Conservation (phyloP, 2,113 vertebrate species). For the Gopherus evgoodei region DNA sequence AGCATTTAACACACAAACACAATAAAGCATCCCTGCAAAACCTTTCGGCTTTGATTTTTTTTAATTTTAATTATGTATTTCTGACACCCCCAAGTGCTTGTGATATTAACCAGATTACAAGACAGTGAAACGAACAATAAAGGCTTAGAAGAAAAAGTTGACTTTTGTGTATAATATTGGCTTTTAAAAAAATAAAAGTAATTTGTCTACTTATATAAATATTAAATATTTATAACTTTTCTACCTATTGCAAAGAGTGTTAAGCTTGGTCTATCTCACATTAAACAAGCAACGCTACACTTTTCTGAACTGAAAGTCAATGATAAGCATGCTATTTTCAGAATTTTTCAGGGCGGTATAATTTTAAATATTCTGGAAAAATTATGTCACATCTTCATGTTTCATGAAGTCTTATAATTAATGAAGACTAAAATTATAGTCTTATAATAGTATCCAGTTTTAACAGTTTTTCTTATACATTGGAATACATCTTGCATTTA, state of each 20-base stretch:
- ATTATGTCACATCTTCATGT: constrained; percentile 62
- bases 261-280: constrained; percentile 74
- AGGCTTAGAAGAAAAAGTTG: constrained; percentile 46
- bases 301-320: constrained; percentile 58
- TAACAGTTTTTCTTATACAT: constrained; percentile 64
- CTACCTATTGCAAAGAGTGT: constrained; percentile 78
- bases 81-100: constrained; percentile 50
- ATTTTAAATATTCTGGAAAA: constrained; percentile 74
- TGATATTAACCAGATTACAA: constrained; percentile 59
- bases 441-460: constrained; percentile 64
- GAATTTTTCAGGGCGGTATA: constrained; percentile 70
- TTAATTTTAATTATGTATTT: constrained; percentile 55
- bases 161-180: constrained; percentile 72
- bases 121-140: constrained; percentile 33
- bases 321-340: constrained; percentile 53
- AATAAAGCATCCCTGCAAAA: constrained; percentile 50
- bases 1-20: constrained; percentile 61
- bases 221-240: constrained; percentile 76
- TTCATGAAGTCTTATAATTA: constrained; percentile 54
- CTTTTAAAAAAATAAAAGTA: constrained; percentile 74
- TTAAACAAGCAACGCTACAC: constrained; percentile 3
- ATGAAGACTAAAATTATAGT: constrained; percentile 28
- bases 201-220: constrained; percentile 76
- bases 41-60: constrained; percentile 49
- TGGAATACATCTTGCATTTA: constrained; percentile 68